Conservation (phyloP, 2,888 invertebrate species). For the Dryomyza anilis region DNA sequence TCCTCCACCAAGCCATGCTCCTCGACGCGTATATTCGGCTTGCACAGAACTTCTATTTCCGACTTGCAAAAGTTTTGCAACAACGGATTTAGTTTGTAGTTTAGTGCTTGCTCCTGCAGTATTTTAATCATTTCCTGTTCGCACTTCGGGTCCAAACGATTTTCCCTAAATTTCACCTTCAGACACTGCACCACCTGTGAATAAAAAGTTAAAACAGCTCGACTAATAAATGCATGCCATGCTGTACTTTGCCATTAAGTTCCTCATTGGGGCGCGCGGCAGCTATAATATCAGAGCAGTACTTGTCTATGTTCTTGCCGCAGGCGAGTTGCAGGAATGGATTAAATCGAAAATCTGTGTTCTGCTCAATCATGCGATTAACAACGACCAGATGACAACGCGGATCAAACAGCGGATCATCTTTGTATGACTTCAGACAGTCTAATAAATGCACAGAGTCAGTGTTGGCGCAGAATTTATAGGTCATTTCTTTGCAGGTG, state of each 20-base stretch:
- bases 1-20: conserved; percentile 74
- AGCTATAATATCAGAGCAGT: conserved; percentile 67
- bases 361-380: conserved; percentile 87
- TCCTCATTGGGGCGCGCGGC: conserved; percentile 69
- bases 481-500: conserved; percentile 85
- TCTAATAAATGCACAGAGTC: conserved; percentile 74
- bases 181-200: conserved; percentile 73
- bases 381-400: conserved; percentile 85
- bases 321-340: conserved; percentile 82
- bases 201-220: too few relatives aligned
- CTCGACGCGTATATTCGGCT: conserved; percentile 49
- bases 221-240: too few relatives aligned
- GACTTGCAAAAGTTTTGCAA: conserved; percentile 80
- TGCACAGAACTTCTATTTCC: conserved; percentile 72
- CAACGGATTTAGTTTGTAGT: conserved; percentile 88
- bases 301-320: conserved; percentile 78
- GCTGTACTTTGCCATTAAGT: conserved; percentile 76
- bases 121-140: conserved; percentile 82
- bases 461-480: conserved; percentile 78
- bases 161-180: conserved; percentile 77
- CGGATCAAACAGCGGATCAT: conserved; percentile 78
- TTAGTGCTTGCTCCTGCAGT: conserved; percentile 85
- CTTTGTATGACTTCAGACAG: conserved; percentile 79
- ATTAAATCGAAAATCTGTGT: conserved; percentile 88
- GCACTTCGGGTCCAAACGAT: conserved; percentile 76